Evolutionary conservation across 2,113 vertebrate species (phyloP), one percentile per base, ranked within the genome.

Genomic region (Pavo muticus): DNA sequence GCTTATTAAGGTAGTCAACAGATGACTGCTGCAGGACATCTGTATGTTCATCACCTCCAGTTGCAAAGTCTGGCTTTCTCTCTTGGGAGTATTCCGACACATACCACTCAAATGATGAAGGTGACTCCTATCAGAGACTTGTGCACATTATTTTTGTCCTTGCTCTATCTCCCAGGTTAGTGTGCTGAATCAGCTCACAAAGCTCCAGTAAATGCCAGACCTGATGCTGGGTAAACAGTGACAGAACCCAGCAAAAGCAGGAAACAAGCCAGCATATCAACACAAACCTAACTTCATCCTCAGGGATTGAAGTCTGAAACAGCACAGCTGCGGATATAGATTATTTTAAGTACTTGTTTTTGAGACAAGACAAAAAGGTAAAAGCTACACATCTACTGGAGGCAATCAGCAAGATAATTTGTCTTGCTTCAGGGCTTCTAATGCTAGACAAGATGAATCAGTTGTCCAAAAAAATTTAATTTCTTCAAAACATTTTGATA

Each of bases 171-270:
- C 27, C 21, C 27, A 59, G 54, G 16, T 79, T 44, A 29, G 5
- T 0, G 2, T 52, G 45, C 79, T 83, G 79, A 93, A 76, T 90
- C 79, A 93, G 56, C 68, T 74, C 75, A 37, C 54, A 59, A 37
- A 73, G 27, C 40, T 54, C 20, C 0, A 0, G 1, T 10, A 29
- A 83, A 63, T 2, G 3, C 59, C 72, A 76, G 19, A 39, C 16
- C 14, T 50, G 42, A 60, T 48, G 37, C 9, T 12, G n/a, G 29
- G 19, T 63, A 91, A 87, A 93, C 4, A 73, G 48, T 7, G 27
- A 76, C 12, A 91, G 32, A n/a, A 65, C 20, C 15, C 75, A 76
- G 82, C 7, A 72, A 91, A 85, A 90, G n/a, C 19, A 84, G 40
- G 79, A 84, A 59, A 29, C 32, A 56, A 86, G 11, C 11, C 75